These are phyloP conservation scores for Tuta absoluta DNA, from an alignment of 2,888 invertebrate species.

Conservation along the genomic window DNA sequence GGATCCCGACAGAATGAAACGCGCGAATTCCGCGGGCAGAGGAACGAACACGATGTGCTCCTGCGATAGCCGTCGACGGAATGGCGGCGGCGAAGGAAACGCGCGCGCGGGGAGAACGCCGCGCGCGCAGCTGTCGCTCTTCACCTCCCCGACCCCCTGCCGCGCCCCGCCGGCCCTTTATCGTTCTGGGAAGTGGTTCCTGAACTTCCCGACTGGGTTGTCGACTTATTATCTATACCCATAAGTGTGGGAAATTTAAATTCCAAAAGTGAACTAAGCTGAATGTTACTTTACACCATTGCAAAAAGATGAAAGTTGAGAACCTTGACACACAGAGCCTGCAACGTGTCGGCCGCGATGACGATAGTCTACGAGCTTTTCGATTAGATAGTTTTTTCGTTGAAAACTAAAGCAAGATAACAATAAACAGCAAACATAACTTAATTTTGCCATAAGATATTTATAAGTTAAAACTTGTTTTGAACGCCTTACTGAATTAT, in stretches of 20 bases:
- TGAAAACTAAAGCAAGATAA: not conserved
- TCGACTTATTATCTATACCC: conserved; percentile 53
- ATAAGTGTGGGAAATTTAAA: conserved; percentile 43
- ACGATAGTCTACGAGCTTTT: conserved; percentile 41
- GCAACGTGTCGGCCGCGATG: conserved; percentile 44
- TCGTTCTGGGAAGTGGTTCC: conserved; percentile 82
- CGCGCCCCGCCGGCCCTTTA: conserved; percentile 66
- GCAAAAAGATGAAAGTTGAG: conserved; percentile 63
- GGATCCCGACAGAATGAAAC: conserved; percentile 54
- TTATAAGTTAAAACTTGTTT: no score
- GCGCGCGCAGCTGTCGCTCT: conserved; percentile 76
- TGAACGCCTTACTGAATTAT: no score
- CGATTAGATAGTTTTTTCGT: not conserved
- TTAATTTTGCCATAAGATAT: no score
- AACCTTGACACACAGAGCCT: conserved; percentile 62
- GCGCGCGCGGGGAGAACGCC: conserved; percentile 63
- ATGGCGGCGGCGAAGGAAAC: conserved; percentile 65
- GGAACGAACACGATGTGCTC: conserved; percentile 45
- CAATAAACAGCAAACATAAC: no score
- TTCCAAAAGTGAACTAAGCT: conserved; percentile 31
- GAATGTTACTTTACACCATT: conserved; percentile 20
- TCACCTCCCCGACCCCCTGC: conserved; percentile 44
- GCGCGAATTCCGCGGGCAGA: conserved; percentile 53
- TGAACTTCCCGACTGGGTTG: conserved; percentile 77
- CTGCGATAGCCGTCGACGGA: conserved; percentile 61